Conservation (phyloP, 2,888 invertebrate genomes). For the Litoditis marina region DNA sequence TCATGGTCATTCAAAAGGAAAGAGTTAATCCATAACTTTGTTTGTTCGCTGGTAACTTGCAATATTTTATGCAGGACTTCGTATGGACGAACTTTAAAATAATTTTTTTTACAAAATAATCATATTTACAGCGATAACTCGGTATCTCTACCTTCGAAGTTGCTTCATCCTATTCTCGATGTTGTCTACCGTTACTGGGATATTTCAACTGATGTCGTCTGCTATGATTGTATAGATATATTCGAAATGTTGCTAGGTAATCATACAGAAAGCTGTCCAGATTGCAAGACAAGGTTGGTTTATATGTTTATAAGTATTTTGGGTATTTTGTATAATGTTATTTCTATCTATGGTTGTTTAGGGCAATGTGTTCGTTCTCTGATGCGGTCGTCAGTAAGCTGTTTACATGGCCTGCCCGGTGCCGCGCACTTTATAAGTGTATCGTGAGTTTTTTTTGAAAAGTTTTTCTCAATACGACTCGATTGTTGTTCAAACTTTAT, state of each 20-base stretch:
- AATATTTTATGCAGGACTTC: background rate
- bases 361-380: conserved; percentile 28
- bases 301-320: background rate
- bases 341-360: too few species aligned
- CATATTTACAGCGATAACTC: background rate
- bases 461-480: too few species aligned
- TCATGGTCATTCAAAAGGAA: too few species aligned
- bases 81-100: too few species aligned
- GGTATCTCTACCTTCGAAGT: background rate
- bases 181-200: conserved; percentile 24
- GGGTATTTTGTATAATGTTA: background rate
- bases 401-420: conserved; percentile 20
- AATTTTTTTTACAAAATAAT: background rate
- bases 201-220: conserved; percentile 34
- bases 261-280: conserved; percentile 23
- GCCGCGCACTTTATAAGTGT: conserved; percentile 31
- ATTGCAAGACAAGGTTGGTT: conserved; percentile 18
- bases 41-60: too few species aligned
- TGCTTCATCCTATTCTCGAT: background rate
- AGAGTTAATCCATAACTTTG: too few species aligned
- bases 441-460: conserved; percentile 18
- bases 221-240: conserved; percentile 36
- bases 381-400: conserved; percentile 25
- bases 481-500: too few species aligned
- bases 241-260: conserved; percentile 28